Evolutionary conservation across 2,113 vertebrate species (phyloP).

Genomic region (Gallinago jamesoni): DNA sequence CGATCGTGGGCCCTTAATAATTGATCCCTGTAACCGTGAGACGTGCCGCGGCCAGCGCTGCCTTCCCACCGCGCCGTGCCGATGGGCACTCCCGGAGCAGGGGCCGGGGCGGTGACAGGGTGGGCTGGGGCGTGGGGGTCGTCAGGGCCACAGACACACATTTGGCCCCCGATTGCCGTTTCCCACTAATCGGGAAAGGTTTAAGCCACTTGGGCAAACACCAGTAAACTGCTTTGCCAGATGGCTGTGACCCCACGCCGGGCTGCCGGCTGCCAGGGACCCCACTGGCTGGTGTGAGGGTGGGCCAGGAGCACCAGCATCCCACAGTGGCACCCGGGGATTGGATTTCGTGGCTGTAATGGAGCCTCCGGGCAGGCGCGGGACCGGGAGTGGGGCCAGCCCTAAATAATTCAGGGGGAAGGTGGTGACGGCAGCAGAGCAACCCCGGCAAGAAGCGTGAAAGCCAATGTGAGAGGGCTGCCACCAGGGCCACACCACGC

Average conservation of each 20-base stretch:
- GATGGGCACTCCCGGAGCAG: rapidly evolving
- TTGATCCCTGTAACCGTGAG: conserved; percentile 64
- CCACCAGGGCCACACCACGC: background rate
- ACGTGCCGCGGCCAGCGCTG: background rate
- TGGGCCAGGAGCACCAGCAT: background rate
- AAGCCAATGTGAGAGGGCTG: background rate
- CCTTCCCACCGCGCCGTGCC: background rate
- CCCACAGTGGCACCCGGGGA: background rate
- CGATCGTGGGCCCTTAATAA: conserved; percentile 73
- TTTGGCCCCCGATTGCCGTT: background rate
- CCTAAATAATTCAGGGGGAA: conserved; percentile 69
- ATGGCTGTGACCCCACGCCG: background rate
- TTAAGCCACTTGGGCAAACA: background rate
- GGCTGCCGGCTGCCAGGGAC: background rate
- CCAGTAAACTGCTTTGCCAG: conserved; percentile 44
- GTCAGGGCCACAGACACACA: rapidly evolving
- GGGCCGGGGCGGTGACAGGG: too few species aligned
- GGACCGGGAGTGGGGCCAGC: background rate
- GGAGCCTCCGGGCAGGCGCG: background rate
- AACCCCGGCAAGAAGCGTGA: background rate
- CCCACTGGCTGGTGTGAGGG: rapidly evolving
- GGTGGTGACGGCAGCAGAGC: background rate
- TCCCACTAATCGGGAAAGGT: background rate
- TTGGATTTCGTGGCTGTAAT: conserved; percentile 65
- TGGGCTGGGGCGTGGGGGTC: rapidly evolving